Conservation (phyloP, 1,140 invertebrate genomes). For the Sipha flava region DNA sequence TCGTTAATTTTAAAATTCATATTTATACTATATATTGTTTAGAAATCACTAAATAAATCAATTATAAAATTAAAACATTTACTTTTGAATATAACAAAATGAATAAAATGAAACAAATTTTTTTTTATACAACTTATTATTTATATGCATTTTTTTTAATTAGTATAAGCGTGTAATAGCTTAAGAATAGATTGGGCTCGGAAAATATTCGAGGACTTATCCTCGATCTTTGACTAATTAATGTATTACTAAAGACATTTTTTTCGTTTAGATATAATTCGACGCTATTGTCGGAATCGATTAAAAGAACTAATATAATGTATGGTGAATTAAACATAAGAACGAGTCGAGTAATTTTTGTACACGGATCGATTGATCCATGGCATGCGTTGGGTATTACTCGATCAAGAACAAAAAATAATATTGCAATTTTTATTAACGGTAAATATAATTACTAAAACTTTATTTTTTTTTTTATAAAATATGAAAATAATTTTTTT, state of each 20-base stretch:
- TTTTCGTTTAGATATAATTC: conserved; percentile 49
- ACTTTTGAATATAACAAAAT: no score
- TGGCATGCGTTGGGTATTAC: conserved; percentile 82
- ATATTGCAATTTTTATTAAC: conserved; percentile 57
- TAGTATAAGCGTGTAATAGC: no score
- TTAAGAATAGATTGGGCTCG: no score
- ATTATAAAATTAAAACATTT: no score
- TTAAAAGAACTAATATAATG: conserved; percentile 63
- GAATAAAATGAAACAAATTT: no score
- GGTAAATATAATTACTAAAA: conserved; percentile 42
- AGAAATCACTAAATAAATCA: no score
- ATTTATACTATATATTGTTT: no score
- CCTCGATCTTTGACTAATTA: no score
- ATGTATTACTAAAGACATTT: background rate
- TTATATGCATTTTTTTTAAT: no score
- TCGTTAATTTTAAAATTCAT: no score
- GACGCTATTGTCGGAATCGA: conserved; percentile 52
- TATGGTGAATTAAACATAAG: conserved; percentile 71
- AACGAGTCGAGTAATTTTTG: conserved; percentile 67
- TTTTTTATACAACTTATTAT: no score
- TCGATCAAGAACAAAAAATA: conserved; percentile 36
- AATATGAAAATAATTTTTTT: background rate
- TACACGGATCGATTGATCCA: conserved; percentile 85
- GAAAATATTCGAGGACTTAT: no score
- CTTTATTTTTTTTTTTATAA: background rate